phyloP scores from a whole-genome alignment of 1,140 invertebrate genomes.

The roundworm (Caenorhabditis elegans) region DNA sequence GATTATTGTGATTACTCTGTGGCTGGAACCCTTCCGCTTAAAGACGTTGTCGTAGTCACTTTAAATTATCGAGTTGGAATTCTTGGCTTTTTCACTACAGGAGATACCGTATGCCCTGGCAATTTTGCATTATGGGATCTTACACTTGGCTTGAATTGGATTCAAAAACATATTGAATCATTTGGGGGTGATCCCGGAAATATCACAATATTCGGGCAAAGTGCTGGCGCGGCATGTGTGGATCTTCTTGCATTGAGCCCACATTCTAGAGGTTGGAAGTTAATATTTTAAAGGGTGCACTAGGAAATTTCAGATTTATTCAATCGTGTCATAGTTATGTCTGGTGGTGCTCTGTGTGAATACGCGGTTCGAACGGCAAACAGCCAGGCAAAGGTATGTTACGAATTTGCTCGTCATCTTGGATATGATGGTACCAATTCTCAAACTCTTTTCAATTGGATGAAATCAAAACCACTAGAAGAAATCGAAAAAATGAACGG shows the following conservation, averaged over 20 bases:
- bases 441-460: constrained; percentile 27
- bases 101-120: constrained; percentile 58
- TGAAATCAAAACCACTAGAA: constrained; percentile 25
- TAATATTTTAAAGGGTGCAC: too few relatives aligned
- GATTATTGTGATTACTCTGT: constrained; percentile 1
- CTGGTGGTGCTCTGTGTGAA: constrained; percentile 50
- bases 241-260: constrained; percentile 79
- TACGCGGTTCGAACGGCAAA: constrained; percentile 48
- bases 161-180: constrained; percentile 38
- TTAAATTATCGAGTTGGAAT: constrained; percentile 39
- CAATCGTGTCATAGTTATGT: constrained; percentile 57
- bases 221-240: constrained; percentile 80
- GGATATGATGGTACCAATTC: constrained; percentile 37
- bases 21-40: not conserved
- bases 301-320: too few relatives aligned
- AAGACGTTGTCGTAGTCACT: constrained; percentile 44
- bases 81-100: constrained; percentile 57
- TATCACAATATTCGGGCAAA: constrained; percentile 69
- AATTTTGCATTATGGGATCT: constrained; percentile 67
- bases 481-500: constrained; percentile 12
- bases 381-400: not conserved
- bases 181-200: constrained; percentile 69
- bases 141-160: constrained; percentile 63
- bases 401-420: constrained; percentile 27
- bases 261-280: constrained; percentile 72